Conservation (phyloP, 2,113 vertebrate species). For the Charina bottae region DNA sequence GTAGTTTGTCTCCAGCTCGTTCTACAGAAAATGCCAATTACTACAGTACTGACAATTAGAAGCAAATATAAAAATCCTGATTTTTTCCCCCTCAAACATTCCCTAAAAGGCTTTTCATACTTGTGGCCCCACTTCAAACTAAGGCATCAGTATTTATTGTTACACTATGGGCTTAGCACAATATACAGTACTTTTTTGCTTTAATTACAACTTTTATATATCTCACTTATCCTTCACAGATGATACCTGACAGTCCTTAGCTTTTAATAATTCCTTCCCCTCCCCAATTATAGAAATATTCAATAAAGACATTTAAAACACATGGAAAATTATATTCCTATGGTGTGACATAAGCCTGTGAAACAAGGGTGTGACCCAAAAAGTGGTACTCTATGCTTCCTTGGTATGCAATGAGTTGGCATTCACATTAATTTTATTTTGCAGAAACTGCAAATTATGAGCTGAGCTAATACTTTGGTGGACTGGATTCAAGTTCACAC, state of each 20-base stretch:
- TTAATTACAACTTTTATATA: background rate
- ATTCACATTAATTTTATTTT: conserved; percentile 15
- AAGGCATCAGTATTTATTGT: background rate
- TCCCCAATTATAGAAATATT: background rate
- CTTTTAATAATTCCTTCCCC: background rate
- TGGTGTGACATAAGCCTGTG: background rate
- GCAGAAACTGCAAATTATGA: conserved; percentile 33
- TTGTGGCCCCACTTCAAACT: background rate
- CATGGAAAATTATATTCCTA: background rate
- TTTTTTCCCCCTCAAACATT: background rate
- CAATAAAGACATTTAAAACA: background rate
- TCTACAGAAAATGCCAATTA: background rate
- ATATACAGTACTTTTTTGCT: background rate
- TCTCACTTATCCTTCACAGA: background rate
- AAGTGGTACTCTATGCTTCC: background rate
- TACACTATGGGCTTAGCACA: background rate
- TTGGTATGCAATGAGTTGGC: conserved; percentile 5
- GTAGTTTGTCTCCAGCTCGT: background rate
- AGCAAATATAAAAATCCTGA: background rate
- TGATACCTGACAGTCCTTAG: background rate
- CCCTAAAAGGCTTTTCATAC: background rate
- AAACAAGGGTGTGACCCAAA: background rate
- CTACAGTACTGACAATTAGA: background rate
- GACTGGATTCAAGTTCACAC: conserved; percentile 27
- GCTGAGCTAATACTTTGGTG: conserved; percentile 2